Base-by-base conservation (phyloP, 2,888 invertebrate species). In the Xanthia icteritia region DNA sequence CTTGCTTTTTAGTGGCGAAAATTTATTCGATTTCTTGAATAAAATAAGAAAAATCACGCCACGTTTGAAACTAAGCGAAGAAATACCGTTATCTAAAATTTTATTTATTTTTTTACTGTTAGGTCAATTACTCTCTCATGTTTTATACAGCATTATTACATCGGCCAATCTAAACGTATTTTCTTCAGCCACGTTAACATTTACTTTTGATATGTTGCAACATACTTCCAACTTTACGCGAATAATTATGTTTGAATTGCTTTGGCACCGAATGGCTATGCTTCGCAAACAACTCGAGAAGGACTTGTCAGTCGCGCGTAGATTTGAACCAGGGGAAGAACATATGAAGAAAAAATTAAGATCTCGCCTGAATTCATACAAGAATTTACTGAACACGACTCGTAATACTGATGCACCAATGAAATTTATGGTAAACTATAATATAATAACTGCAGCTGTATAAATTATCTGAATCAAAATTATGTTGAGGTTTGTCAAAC, bases 161-260 rank as follows among this genome's bases (percentile, higher is more conserved):
- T 20, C 27, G 1, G 0, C 0, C 4, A 2, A n/a, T 39, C 2
- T 2, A 0, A 1, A 17, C 27, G 6, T 9, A n/a, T n/a, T 60
- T 31, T 4, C 48, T 31, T 0, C 0, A 0, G 0, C 0, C 17
- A 39, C 20, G 4, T 15, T 36, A 0, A 0, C 0, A 5, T 27
- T 79, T 0, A 20, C 0, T 5, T 11, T 64, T 2, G 27, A 31
- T 15, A 20, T 56, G 3, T 2, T 0, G 11, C 20, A 56, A 15
- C 5, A 20, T 45, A 5, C 15, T 13, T 70, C 63, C 0, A 48
- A 48, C 1, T 63, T 63, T 36, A 23, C 79, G n/a, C 61, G 56
- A 63, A 73, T 81, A 31, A 58, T 67, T 3, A 73, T 56, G 51
- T 73, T 81, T 13, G 80, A 79, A 27, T 20, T 48, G 48, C 17